Evolutionary conservation across 2,797 vertebrate genomes (phyloP).

Genomic region (Nannoperca obscura): DNA sequence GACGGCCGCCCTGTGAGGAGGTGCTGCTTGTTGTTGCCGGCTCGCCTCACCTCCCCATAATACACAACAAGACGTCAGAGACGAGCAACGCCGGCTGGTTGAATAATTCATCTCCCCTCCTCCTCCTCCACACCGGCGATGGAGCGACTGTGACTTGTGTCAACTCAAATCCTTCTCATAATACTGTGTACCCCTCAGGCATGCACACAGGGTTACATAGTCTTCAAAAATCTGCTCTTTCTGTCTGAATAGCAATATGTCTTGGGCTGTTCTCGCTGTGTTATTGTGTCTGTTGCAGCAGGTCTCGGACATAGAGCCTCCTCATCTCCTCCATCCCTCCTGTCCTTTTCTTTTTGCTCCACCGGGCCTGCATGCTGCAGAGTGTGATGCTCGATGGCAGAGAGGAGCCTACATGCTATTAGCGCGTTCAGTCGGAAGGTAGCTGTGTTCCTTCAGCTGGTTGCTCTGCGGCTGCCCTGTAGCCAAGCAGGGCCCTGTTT

Average conservation of each 20-base stretch:
- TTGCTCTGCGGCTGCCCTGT: constrained; percentile 43
- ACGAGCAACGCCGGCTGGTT: constrained; percentile 68
- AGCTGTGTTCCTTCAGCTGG: constrained; percentile 52
- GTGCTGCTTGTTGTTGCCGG: constrained; percentile 70
- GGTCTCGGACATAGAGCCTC: constrained; percentile 61
- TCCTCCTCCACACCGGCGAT: constrained; percentile 66
- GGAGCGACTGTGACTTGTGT: constrained; percentile 83
- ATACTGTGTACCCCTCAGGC: constrained; percentile 78
- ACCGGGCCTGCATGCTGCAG: constrained; percentile 60
- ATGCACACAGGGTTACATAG: constrained; percentile 55
- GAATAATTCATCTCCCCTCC: constrained; percentile 79
- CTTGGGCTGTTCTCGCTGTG: constrained; percentile 52
- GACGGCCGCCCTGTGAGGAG: constrained; percentile 66
- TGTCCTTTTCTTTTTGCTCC: constrained; percentile 51
- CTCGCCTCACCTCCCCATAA: constrained; percentile 73
- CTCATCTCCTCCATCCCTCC: constrained; percentile 58
- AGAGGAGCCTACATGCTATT: constrained; percentile 55
- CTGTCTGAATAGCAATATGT: constrained; percentile 74
- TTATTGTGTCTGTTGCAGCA: constrained; percentile 71
- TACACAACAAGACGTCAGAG: constrained; percentile 79
- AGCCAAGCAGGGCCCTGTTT: constrained; percentile 50
- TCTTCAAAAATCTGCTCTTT: constrained; percentile 55
- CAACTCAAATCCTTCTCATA: constrained; percentile 82
- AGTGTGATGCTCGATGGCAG: constrained; percentile 60
- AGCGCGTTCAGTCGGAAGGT: constrained; percentile 67